These are phyloP conservation scores for Odontamblyopus rebecca DNA, from an alignment of 2,797 vertebrate genomes.

Conservation along the genomic window DNA sequence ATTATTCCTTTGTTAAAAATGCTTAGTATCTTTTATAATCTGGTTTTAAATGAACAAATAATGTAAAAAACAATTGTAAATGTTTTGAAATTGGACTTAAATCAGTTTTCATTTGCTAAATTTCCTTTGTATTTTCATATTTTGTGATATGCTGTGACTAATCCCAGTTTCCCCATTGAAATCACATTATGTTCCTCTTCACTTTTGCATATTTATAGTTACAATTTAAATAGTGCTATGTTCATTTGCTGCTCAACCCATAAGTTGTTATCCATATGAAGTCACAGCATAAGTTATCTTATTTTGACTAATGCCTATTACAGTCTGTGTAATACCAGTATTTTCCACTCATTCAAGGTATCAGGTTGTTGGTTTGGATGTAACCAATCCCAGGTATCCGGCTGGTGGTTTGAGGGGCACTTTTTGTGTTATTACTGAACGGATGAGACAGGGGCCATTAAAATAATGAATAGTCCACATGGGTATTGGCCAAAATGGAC, in stretches of 20 bases:
- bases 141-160: too few relatives aligned
- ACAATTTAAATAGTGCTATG: not conserved
- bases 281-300: constrained; percentile 11
- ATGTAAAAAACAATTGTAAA: too few relatives aligned
- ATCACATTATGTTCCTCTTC: too few relatives aligned
- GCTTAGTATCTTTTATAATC: too few relatives aligned
- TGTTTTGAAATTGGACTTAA: too few relatives aligned
- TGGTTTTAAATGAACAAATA: too few relatives aligned
- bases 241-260: not conserved
- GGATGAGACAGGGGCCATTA: not conserved
- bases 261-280: not conserved
- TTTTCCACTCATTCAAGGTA: constrained; percentile 18
- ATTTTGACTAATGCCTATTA: constrained; percentile 15
- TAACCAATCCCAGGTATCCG: constrained; percentile 7
- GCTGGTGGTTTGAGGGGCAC: constrained; percentile 10
- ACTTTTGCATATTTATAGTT: not conserved
- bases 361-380: not conserved
- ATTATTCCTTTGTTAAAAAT: too few relatives aligned
- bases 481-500: not conserved
- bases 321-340: constrained; percentile 5
- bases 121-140: too few relatives aligned
- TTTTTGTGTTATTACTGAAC: constrained; percentile 4
- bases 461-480: constrained; percentile 7
- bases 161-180: too few relatives aligned
- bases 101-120: too few relatives aligned